These are phyloP conservation scores for Aphelenchoides fujianensis DNA, from an alignment of 1,140 invertebrate species.

Conservation along the genomic window DNA sequence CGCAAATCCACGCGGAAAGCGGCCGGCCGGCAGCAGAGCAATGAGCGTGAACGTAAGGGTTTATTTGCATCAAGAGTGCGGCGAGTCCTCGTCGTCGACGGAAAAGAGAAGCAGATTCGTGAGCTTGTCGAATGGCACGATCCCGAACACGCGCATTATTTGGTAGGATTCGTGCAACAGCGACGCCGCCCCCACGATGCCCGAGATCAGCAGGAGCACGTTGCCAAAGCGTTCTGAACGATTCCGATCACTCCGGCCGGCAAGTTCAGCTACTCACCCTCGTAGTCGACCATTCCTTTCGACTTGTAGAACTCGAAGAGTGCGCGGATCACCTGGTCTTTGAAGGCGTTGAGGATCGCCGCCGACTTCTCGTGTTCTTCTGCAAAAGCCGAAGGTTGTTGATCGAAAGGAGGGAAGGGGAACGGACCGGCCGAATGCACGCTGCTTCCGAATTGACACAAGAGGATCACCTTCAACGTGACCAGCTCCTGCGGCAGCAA, in stretches of 20 bases:
- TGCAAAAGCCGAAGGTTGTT: no score
- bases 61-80: no score
- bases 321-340: conserved; percentile 37
- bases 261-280: conserved; percentile 31
- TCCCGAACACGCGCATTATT: conserved; percentile 12
- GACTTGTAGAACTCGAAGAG: conserved; percentile 48
- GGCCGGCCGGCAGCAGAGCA: no score
- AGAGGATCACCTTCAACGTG: conserved; percentile 47
- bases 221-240: conserved; percentile 38
- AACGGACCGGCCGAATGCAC: background rate
- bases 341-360: background rate
- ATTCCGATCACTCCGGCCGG: background rate
- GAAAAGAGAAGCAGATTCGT: conserved; percentile 6
- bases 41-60: no score
- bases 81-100: no score
- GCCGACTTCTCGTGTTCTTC: background rate
- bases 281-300: conserved; percentile 40
- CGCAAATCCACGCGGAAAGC: no score
- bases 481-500: conserved; percentile 47
- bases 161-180: background rate
- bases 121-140: background rate
- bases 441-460: conserved; percentile 40
- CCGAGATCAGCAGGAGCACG: conserved; percentile 30
- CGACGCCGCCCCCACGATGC: conserved; percentile 28
- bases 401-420: no score